Conservation (phyloP, 2,797 vertebrate genomes). For the Coluber constrictor region DNA sequence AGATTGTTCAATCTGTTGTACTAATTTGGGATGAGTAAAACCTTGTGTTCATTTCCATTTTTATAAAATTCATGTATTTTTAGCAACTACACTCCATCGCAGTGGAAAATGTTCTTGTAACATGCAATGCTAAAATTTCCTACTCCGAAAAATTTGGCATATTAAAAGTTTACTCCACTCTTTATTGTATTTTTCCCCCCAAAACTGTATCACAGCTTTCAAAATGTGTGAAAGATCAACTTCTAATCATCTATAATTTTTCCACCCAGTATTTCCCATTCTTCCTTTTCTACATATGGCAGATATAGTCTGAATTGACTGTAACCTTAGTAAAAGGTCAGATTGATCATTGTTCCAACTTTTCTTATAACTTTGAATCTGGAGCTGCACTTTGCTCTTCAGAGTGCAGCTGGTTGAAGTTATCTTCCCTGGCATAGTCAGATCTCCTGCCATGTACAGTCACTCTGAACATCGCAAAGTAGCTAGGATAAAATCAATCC, state of each 20-base stretch:
- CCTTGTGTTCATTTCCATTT: conserved; percentile 42
- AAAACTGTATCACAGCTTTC: conserved; percentile 50
- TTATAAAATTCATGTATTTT: conserved; percentile 50
- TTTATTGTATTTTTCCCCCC: conserved; percentile 49
- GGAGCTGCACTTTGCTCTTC: not conserved
- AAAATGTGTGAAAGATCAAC: conserved; percentile 32
- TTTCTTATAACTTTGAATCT: not conserved
- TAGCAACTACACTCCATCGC: conserved; percentile 34
- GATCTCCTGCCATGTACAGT: not conserved
- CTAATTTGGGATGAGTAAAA: conserved; percentile 13
- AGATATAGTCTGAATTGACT: not conserved
- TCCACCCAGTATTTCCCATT: conserved; percentile 6
- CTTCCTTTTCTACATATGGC: not conserved
- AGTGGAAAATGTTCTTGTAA: conserved; percentile 53
- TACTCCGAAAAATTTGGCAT: conserved; percentile 56
- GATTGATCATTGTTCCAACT: conserved; percentile 10
- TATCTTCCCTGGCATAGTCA: not conserved
- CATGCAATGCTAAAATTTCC: conserved; percentile 52
- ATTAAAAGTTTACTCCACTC: conserved; percentile 59
- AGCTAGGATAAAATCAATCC: not conserved
- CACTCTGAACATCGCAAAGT: not conserved
- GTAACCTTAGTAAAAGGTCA: not conserved
- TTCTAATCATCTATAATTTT: conserved; percentile 13
- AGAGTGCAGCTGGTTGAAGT: not conserved
- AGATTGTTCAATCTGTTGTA: not conserved